Evolutionary conservation across 2,888 invertebrate genomes (phyloP).

Genomic region (Trichopoda pennipes): DNA sequence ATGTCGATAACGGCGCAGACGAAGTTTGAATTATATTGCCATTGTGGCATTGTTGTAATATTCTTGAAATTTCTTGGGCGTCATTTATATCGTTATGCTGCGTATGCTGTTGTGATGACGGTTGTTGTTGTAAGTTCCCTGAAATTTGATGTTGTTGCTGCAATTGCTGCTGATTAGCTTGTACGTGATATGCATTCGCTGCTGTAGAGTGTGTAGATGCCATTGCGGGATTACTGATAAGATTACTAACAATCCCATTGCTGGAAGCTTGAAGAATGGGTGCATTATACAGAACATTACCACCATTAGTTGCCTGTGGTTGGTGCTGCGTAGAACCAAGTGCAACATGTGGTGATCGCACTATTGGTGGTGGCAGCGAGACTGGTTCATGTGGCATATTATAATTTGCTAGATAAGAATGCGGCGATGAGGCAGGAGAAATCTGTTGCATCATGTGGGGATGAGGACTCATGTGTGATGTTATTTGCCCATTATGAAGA

Average conservation of each 20-base stretch:
- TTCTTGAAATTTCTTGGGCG: slow-evolving; percentile 80
- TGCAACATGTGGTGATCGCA: slow-evolving; percentile 57
- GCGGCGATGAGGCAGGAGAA: slow-evolving; percentile 62
- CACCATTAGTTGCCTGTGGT: slow-evolving; percentile 42
- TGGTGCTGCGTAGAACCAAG: slow-evolving; percentile 32
- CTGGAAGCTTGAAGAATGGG: slow-evolving; percentile 44
- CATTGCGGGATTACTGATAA: slow-evolving; percentile 43
- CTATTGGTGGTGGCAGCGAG: slow-evolving; percentile 42
- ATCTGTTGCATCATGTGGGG: slow-evolving; percentile 54
- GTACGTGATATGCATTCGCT: slow-evolving; percentile 41
- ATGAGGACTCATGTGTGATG: slow-evolving; percentile 58
- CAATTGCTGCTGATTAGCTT: slow-evolving; percentile 37
- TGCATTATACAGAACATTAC: slow-evolving; percentile 46
- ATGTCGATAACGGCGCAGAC: slow-evolving; percentile 25
- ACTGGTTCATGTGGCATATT: slow-evolving; percentile 61
- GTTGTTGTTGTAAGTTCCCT: slow-evolving; percentile 33
- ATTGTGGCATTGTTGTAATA: slow-evolving; percentile 80
- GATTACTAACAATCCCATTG: slow-evolving; percentile 39
- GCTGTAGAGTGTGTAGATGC: slow-evolving; percentile 24
- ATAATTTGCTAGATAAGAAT: slow-evolving; percentile 68
- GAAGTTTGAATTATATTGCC: slow-evolving; percentile 70
- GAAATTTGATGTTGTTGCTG: slow-evolving; percentile 41
- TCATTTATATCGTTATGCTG: slow-evolving; percentile 79
- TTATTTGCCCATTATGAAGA: slow-evolving; percentile 55
- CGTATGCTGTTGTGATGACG: slow-evolving; percentile 27